Evolutionary conservation across 2,113 vertebrate genomes (phyloP).

Genomic region (Odobenus rosmarus): DNA sequence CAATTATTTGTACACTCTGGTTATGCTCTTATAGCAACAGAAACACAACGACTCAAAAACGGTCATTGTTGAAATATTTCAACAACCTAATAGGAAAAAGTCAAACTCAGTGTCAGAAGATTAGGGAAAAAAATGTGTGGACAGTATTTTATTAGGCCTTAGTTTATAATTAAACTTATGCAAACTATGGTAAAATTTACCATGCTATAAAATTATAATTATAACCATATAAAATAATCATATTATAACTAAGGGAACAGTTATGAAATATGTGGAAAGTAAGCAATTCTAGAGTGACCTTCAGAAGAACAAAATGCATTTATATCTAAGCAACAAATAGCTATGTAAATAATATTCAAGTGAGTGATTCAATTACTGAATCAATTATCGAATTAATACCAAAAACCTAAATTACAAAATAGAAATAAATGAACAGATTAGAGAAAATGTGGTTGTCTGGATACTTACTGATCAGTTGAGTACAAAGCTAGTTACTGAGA

Average conservation of each 20-base stretch:
- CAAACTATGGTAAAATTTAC: neutral
- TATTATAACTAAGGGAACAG: neutral
- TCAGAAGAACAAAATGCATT: conserved; percentile 5
- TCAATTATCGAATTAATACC: neutral
- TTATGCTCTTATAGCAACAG: conserved; percentile 40
- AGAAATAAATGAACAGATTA: neutral
- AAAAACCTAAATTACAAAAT: neutral
- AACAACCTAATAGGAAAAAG: neutral
- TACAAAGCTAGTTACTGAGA: neutral
- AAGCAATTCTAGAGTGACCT: neutral
- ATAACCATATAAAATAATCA: neutral
- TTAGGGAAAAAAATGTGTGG: neutral
- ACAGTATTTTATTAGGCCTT: neutral
- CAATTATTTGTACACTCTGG: conserved; percentile 8
- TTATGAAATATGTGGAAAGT: neutral
- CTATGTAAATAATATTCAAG: neutral
- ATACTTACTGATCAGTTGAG: neutral
- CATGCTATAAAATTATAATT: neutral
- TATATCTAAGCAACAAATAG: neutral
- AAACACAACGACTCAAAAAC: neutral
- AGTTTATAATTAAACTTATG: neutral
- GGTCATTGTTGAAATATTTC: conserved; percentile 38
- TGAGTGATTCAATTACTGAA: neutral
- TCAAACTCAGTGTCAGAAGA: neutral
- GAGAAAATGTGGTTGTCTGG: neutral